A percentile compares a stretch with the other conserved stretches of the same genome.
Conservation (phyloP, 1,140 invertebrate genomes). For the Archivesica marissinica region DNA sequence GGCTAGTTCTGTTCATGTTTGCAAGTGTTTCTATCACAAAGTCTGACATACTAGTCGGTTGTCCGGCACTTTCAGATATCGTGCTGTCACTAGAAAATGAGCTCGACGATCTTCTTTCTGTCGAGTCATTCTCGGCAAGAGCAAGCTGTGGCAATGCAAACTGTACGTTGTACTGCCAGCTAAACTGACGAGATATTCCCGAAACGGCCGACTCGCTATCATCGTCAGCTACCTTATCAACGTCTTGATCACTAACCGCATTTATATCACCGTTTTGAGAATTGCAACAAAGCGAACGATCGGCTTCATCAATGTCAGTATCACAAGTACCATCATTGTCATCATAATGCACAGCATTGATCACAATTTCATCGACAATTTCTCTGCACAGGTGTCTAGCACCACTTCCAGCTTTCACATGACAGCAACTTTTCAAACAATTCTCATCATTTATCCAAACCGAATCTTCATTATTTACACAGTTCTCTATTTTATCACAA, state of each 20-base stretch:
- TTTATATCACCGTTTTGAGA: not conserved
- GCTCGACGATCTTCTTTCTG: constrained; percentile 20
- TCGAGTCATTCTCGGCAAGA: constrained; percentile 12
- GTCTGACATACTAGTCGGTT: constrained; percentile 24
- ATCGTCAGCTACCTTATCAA: not conserved
- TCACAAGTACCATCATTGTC: constrained; percentile 1
- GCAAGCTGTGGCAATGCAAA: constrained; percentile 70
- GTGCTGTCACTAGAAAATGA: constrained; percentile 62
- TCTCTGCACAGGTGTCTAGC: constrained; percentile 48
- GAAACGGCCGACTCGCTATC: not conserved
- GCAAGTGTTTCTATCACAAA: constrained; percentile 57
- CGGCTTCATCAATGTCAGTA: not conserved
- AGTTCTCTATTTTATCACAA: constrained; percentile 10
- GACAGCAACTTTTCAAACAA: constrained; percentile 34
- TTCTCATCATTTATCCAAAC: not conserved
- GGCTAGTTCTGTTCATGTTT: constrained; percentile 20
- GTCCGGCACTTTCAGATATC: constrained; percentile 19
- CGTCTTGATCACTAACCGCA: not conserved
- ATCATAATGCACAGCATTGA: constrained; percentile 22
- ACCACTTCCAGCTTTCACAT: constrained; percentile 12
- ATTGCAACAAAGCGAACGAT: not conserved
- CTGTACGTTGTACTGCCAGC: constrained; percentile 72
- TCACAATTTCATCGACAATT: constrained; percentile 61
- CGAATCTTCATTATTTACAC: constrained; percentile 11
- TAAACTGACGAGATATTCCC: constrained; percentile 50